phyloP scores from a whole-genome alignment of 2,113 vertebrate genomes.

The Brachypodius melanocephalos region DNA sequence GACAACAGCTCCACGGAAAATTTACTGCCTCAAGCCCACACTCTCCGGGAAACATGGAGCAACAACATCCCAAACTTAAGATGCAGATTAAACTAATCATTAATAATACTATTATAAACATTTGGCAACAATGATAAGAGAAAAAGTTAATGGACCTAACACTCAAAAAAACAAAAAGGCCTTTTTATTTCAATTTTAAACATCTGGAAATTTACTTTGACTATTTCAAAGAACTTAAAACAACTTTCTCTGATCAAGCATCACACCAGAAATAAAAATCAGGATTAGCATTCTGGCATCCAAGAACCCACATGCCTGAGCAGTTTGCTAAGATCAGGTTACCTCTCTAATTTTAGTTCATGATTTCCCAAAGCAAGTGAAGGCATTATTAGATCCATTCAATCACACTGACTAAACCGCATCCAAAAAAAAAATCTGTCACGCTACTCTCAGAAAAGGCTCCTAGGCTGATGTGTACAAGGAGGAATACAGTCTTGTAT shows the following conservation, averaged over 20 bases:
- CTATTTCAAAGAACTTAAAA: background rate
- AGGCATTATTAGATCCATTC: slow-evolving; percentile 35
- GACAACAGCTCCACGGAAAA: background rate
- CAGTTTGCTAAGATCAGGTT: background rate
- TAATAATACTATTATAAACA: background rate
- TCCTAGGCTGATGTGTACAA: slow-evolving; percentile 16
- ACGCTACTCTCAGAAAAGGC: slow-evolving; percentile 15
- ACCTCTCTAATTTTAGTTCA: background rate
- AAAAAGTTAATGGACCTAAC: background rate
- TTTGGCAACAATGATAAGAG: background rate
- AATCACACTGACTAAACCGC: slow-evolving; percentile 11
- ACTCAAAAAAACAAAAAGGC: background rate
- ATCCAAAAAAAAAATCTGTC: slow-evolving; percentile 47
- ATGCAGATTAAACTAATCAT: background rate
- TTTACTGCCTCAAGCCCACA: background rate
- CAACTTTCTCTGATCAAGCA: background rate
- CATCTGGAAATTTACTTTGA: background rate
- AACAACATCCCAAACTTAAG: background rate
- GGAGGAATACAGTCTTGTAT: background rate
- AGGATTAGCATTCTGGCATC: background rate
- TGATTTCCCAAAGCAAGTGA: background rate
- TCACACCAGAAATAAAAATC: background rate
- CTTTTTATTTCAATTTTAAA: background rate
- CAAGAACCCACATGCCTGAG: background rate
- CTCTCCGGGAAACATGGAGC: background rate